These are phyloP conservation scores for Lemur catta DNA, from an alignment of 2,797 vertebrate species.

Conservation along the genomic window DNA sequence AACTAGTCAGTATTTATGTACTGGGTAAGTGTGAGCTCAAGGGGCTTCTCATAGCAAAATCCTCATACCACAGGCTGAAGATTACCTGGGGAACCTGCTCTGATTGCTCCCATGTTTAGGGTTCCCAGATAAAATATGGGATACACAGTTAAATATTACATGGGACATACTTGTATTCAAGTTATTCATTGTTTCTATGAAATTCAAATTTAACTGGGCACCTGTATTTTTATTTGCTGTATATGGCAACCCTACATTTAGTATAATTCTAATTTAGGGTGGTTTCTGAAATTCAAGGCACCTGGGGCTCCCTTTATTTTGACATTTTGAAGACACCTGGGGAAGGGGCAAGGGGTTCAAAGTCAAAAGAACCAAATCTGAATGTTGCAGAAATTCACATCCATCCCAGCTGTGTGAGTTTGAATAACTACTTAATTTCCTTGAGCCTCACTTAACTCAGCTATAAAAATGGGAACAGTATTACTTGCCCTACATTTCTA, in stretches of 20 bases:
- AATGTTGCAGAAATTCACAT: neutral
- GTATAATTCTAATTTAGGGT: too few relatives aligned
- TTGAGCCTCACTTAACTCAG: slow-evolving; percentile 30
- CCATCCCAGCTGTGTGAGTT: neutral
- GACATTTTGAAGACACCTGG: neutral
- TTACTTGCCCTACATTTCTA: neutral
- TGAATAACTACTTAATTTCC: neutral
- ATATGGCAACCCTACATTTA: neutral
- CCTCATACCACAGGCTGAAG: neutral
- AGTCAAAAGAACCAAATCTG: neutral
- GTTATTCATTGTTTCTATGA: neutral
- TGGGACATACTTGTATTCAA: neutral
- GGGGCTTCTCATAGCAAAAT: neutral
- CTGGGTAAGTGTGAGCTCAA: neutral
- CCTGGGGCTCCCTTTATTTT: neutral
- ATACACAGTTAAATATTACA: neutral
- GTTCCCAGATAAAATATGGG: neutral
- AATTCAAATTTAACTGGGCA: neutral
- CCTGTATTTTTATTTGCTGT: slow-evolving; percentile 3
- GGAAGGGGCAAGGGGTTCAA: neutral
- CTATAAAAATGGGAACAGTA: neutral
- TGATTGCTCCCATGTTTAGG: neutral
- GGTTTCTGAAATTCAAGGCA: too few relatives aligned
- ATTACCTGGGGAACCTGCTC: neutral
- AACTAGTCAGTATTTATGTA: neutral